Evolutionary conservation across 2,797 vertebrate species (phyloP).

Genomic region (Cygnus olor): DNA sequence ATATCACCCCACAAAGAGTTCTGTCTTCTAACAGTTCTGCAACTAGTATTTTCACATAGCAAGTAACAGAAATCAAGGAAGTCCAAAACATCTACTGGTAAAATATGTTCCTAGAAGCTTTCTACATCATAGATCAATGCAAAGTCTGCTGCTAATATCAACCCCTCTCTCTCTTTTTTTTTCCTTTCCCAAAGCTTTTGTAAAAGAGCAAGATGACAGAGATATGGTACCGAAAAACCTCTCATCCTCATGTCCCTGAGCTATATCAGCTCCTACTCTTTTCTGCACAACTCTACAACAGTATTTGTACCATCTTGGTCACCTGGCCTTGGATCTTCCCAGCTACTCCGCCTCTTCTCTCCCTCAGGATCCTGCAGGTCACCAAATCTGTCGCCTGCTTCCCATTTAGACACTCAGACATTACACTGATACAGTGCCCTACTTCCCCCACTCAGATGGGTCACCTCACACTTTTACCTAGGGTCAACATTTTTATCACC

Average conservation of each 20-base stretch:
- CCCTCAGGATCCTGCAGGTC: neutral
- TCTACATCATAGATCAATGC: neutral
- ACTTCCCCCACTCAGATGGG: rapidly evolving
- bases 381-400: neutral
- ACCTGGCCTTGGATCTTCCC: neutral
- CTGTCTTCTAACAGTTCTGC: neutral
- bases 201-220: neutral
- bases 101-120: neutral
- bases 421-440: neutral
- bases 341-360: neutral
- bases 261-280: neutral
- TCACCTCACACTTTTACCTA: neutral
- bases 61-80: neutral
- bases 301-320: neutral
- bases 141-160: neutral
- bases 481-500: neutral
- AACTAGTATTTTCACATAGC: rapidly evolving
- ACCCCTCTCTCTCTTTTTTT: neutral
- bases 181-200: neutral
- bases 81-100: neutral
- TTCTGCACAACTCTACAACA: neutral
- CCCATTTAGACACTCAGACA: neutral
- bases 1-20: neutral
- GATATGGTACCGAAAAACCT: neutral
- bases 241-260: neutral